A percentile compares a stretch with the other conserved stretches of the same genome.
Evolutionary conservation across 2,113 vertebrate genomes (phyloP).

Genomic region (Proteles cristata): DNA sequence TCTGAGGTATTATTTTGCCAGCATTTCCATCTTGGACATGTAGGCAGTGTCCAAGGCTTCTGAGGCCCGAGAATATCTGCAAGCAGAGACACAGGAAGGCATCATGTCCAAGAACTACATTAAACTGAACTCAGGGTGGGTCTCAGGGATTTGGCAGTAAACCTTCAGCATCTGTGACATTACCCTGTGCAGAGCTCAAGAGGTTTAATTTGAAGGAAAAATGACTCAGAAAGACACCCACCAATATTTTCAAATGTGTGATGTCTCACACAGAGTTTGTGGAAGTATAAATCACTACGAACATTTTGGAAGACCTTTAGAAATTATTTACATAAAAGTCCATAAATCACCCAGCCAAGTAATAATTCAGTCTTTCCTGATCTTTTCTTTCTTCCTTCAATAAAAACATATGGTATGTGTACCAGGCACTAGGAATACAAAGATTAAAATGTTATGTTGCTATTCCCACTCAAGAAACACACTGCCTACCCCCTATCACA

Average conservation of each 20-base stretch:
- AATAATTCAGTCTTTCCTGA: background rate
- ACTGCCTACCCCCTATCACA: background rate
- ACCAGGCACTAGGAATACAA: background rate
- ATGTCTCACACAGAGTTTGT: background rate
- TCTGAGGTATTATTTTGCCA: background rate
- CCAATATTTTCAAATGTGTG: background rate
- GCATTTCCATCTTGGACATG: background rate
- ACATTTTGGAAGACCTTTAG: background rate
- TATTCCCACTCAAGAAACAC: background rate
- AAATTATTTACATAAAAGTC: slow-evolving; percentile 2
- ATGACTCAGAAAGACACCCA: background rate
- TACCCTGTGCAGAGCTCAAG: background rate
- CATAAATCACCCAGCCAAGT: background rate
- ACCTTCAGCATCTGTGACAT: background rate
- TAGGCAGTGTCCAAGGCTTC: background rate
- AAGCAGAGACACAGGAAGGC: background rate
- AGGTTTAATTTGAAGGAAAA: background rate
- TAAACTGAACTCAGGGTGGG: background rate
- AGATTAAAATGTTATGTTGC: background rate
- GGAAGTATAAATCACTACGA: background rate
- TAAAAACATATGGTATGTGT: background rate
- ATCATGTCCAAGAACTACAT: background rate
- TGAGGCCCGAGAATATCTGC: background rate
- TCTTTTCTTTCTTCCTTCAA: background rate
- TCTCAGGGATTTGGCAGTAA: background rate